These are phyloP conservation scores for Meriones psammophilus DNA, from an alignment of 2,797 vertebrate species.

Conservation along the genomic window DNA sequence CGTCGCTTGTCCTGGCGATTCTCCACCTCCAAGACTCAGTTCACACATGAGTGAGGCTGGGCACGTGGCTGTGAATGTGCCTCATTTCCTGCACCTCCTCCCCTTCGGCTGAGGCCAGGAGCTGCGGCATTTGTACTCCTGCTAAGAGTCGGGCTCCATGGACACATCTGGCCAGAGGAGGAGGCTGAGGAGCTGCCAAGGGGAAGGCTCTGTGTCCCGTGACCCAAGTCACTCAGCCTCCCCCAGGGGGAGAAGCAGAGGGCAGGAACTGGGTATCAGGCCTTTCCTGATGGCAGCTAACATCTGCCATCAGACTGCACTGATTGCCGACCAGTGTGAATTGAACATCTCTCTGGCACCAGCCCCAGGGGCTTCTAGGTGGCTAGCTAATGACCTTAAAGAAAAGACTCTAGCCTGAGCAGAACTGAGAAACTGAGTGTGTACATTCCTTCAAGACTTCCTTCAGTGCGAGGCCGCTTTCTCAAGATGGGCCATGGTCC, in stretches of 20 bases:
- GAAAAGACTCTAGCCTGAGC: background rate
- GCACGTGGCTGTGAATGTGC: background rate
- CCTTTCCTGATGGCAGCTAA: background rate
- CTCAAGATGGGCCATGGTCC: background rate
- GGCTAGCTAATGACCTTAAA: slow-evolving; percentile 42
- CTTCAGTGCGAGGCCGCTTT: slow-evolving; percentile 7
- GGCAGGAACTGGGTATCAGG: background rate
- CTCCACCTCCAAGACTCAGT: slow-evolving; percentile 16
- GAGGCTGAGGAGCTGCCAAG: background rate
- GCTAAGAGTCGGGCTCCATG: background rate
- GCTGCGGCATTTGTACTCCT: background rate
- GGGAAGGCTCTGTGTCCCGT: background rate
- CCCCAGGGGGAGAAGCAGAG: background rate
- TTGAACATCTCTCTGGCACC: background rate
- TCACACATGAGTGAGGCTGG: background rate
- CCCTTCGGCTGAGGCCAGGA: background rate
- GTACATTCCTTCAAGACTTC: background rate
- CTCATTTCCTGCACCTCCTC: background rate
- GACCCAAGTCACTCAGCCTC: background rate
- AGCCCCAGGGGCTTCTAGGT: background rate
- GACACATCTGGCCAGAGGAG: background rate
- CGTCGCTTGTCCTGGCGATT: background rate
- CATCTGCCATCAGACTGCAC: background rate
- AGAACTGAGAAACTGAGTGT: background rate
- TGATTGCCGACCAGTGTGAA: background rate